phyloP scores from a whole-genome alignment of 2,888 invertebrate genomes.

The Priocnemis perturbator region DNA sequence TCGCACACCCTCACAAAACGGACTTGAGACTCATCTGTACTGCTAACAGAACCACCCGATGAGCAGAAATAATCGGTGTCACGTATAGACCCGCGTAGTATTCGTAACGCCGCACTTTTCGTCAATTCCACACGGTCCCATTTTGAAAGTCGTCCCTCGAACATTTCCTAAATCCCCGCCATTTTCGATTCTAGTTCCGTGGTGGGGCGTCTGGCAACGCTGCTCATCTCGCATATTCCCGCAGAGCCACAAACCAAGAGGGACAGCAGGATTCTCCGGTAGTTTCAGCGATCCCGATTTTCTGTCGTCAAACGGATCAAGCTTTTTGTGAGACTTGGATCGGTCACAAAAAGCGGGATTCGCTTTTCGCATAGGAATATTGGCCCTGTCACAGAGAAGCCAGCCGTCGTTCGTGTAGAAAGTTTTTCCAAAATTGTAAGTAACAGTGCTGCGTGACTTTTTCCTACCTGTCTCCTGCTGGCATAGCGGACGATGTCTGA shows the following conservation, averaged over 20 bases:
- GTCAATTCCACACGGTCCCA: too few relatives aligned
- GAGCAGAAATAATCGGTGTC: too few relatives aligned
- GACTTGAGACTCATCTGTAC: too few relatives aligned
- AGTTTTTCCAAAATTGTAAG: constrained; percentile 56
- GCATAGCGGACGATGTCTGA: constrained; percentile 42
- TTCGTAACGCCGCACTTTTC: too few relatives aligned
- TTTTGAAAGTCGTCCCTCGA: too few relatives aligned
- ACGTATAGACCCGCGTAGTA: too few relatives aligned
- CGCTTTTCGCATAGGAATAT: constrained; percentile 74
- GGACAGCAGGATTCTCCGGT: constrained; percentile 60
- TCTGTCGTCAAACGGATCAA: constrained; percentile 75
- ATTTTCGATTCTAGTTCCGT: too few relatives aligned
- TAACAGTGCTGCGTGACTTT: constrained; percentile 47
- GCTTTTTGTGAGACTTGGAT: constrained; percentile 75
- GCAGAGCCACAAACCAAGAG: constrained; percentile 58
- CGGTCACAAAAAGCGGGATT: constrained; percentile 76
- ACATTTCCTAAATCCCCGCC: too few relatives aligned
- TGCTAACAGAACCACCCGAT: too few relatives aligned
- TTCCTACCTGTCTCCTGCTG: constrained; percentile 12
- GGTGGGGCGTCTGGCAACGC: constrained; percentile 29
- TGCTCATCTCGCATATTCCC: constrained; percentile 45
- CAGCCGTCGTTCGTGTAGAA: constrained; percentile 47
- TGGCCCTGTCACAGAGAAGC: constrained; percentile 60
- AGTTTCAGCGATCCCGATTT: constrained; percentile 63
- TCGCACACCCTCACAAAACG: too few relatives aligned